These are phyloP conservation scores for Cossypha heuglini DNA, from an alignment of 2,797 vertebrate genomes.

Conservation along the genomic window DNA sequence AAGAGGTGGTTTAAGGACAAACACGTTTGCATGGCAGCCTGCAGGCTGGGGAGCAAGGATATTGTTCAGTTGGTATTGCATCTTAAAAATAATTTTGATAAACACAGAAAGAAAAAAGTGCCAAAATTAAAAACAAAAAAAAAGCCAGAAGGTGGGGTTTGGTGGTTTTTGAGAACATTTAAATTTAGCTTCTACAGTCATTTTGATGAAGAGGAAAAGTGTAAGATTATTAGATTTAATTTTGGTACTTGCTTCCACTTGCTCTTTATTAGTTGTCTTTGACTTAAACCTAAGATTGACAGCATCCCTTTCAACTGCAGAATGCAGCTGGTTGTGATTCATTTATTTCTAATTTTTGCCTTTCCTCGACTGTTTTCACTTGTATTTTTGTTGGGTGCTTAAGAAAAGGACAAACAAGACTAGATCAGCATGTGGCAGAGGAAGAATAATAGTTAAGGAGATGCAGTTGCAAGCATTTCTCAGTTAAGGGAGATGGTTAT, in stretches of 20 bases:
- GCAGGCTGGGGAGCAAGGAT: neutral
- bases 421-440: neutral
- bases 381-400: slow-evolving; percentile 22
- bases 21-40: neutral
- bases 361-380: neutral
- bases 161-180: neutral
- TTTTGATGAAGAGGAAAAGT: slow-evolving; percentile 8
- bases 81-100: neutral
- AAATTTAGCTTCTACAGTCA: neutral
- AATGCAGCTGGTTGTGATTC: slow-evolving; percentile 36
- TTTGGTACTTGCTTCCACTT: neutral
- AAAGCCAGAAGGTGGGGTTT: neutral
- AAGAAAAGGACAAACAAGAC: neutral
- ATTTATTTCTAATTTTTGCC: slow-evolving; percentile 42
- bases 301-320: slow-evolving; percentile 20
- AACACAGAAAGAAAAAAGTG: neutral
- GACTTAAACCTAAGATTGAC: neutral
- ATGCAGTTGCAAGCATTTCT: neutral
- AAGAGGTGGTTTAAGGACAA: neutral
- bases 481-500: neutral
- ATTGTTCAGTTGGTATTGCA: neutral
- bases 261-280: slow-evolving; percentile 5
- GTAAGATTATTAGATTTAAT: slow-evolving; percentile 13
- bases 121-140: neutral
- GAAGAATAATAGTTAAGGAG: neutral